Conservation (phyloP, 2,888 invertebrate species). For the Hyles lineata region DNA sequence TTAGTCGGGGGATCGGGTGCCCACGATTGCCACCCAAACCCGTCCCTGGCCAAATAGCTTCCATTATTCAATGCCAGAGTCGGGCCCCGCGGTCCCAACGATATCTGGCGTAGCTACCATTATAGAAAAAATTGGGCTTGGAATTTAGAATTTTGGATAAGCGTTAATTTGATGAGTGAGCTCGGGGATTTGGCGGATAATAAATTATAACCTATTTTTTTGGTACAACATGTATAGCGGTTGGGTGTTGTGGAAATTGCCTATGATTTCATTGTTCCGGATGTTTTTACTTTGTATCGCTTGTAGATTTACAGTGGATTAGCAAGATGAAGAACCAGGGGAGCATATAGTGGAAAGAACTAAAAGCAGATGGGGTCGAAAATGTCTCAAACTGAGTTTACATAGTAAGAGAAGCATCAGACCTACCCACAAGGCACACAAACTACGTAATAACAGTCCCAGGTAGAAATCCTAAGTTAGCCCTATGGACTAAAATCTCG, state of each 20-base stretch:
- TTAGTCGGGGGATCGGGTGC: conserved; percentile 10
- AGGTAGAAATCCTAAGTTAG: no score
- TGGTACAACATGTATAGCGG: conserved; percentile 10
- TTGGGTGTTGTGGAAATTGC: background rate
- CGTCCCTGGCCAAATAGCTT: conserved; percentile 30
- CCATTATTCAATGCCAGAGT: conserved; percentile 44
- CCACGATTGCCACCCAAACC: conserved; percentile 10
- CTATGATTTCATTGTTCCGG: background rate
- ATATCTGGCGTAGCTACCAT: conserved; percentile 34
- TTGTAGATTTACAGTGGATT: background rate
- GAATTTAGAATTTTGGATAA: conserved; percentile 24
- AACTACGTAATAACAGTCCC: no score
- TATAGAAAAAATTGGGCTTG: conserved; percentile 26
- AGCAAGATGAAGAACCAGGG: no score
- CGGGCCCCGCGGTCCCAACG: conserved; percentile 28
- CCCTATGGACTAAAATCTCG: no score
- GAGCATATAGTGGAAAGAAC: no score
- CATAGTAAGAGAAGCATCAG: no score
- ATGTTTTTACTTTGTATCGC: background rate
- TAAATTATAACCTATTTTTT: conserved; percentile 17
- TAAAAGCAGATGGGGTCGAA: no score
- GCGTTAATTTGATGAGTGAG: conserved; percentile 29
- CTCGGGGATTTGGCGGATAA: conserved; percentile 23
- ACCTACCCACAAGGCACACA: no score
- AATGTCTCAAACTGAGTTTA: no score